Evolutionary conservation across 2,113 vertebrate genomes (phyloP), one percentile per base, ranked within the genome.

Genomic region (Saguinus imperator): DNA sequence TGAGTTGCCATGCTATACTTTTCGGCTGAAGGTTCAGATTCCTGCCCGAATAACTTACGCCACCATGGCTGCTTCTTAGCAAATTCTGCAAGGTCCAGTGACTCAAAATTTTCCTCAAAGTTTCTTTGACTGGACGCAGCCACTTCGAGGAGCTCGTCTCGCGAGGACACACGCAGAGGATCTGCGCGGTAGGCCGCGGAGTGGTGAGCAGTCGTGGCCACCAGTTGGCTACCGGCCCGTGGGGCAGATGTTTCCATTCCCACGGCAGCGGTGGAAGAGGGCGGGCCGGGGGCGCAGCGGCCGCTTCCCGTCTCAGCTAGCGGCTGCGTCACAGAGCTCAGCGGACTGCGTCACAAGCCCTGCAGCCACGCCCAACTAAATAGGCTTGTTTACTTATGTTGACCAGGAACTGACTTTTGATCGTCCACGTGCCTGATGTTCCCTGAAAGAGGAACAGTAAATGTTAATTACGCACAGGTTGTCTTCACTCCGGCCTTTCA

Each of bases 161-260:
- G 95, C 82, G 90, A 98, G 52, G 81, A 57, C 23, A 55, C 23
- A 1, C 40, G n/a, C 20, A 6, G 64, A 17, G 61, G 10, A 1
- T 72, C 87, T 1, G 27, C 4, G 73, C 50, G n/a, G 27, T 2
- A 32, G 20, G 48, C 35, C 37, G 11, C 3, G 0, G 64, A n/a
- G 70, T 17, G 76, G 75, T 32, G 66, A 10, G 1, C 40, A 0
- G 50, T 1, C 5, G 7, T 48, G 13, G 5, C n/a, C 43, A 14
- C 14, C 12, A 35, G 23, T 29, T 55, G 58, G 88, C 70, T 97
- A 96, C 97, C 95, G 95, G 94, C 79, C 93, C 58, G 88, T 96
- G 95, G 79, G 52, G 3, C 20, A 91, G 85, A 83, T 89, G 91
- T 93, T 97, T 97, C 94, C 95, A 96, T 97, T 95, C 94, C 95